Evolutionary conservation across 2,113 vertebrate genomes (phyloP).

Genomic region (Perognathus longimembris): DNA sequence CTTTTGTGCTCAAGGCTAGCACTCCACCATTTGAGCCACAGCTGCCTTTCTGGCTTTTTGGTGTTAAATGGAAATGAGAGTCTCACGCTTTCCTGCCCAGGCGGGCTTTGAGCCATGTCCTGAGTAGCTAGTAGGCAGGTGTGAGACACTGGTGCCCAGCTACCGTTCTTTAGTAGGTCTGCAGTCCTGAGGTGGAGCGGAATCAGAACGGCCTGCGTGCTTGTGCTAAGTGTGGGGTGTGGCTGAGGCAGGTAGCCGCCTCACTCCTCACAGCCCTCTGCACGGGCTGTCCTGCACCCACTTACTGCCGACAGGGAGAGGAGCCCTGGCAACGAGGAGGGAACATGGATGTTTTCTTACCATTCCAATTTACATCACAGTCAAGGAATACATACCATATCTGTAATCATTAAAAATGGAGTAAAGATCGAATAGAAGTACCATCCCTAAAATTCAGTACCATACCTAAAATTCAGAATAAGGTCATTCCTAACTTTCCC

Average conservation of each 20-base stretch:
- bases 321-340: not conserved
- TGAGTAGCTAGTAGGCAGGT: no score
- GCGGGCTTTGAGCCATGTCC: no score
- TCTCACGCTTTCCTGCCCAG: no score
- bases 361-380: not conserved
- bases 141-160: no score
- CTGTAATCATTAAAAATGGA: not conserved
- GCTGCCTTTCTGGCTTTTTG: no score
- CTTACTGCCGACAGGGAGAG: no score
- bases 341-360: not conserved
- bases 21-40: no score
- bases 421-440: not conserved
- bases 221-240: not conserved
- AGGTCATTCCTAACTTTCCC: not conserved
- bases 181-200: not conserved
- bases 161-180: not conserved
- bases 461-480: conserved; percentile 21
- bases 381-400: not conserved
- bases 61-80: no score
- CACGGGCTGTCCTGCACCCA: no score
- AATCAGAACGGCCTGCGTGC: not conserved
- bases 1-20: no score
- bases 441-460: not conserved
- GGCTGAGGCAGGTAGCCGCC: not conserved
- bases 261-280: not conserved